Percentiles rank a stretch among this genome's conserved stretches.
These are phyloP conservation scores for Thymallus thymallus DNA, from an alignment of 2,113 vertebrate species.

Conservation along the genomic window DNA sequence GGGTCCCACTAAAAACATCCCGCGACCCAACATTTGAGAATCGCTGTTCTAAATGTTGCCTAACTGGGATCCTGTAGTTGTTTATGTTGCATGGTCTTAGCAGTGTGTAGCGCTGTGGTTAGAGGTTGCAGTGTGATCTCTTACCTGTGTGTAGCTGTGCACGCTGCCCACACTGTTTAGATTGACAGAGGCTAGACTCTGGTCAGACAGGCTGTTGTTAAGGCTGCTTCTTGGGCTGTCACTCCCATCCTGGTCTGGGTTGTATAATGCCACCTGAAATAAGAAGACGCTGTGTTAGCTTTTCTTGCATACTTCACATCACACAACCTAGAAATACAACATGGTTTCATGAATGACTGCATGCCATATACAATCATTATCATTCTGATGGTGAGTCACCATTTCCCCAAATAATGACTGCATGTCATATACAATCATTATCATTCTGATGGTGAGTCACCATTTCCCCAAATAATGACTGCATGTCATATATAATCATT, in stretches of 20 bases:
- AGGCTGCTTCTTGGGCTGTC: constrained; percentile 93
- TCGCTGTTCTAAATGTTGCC: too few relatives aligned
- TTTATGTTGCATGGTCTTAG: background rate
- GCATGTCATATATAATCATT: too few relatives aligned
- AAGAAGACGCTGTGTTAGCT: constrained; percentile 14
- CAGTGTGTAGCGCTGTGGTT: background rate
- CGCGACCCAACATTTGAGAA: too few relatives aligned
- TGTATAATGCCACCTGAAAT: constrained; percentile 87
- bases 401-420: too few relatives aligned
- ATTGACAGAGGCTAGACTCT: constrained; percentile 90
- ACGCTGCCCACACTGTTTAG: constrained; percentile 90
- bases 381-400: too few relatives aligned
- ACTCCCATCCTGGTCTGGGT: constrained; percentile 89
- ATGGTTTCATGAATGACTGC: background rate
- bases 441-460: too few relatives aligned
- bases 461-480: too few relatives aligned
- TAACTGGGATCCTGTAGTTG: background rate
- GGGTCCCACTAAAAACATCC: too few relatives aligned
- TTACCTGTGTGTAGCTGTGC: constrained; percentile 88
- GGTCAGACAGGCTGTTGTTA: constrained; percentile 94
- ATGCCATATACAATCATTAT: too few relatives aligned
- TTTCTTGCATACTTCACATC: background rate
- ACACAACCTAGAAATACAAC: background rate
- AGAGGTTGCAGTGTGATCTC: background rate
- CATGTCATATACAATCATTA: too few relatives aligned